These are phyloP conservation scores for Palythoa grandis DNA, from an alignment of 92 coral and sea anemone species.

Conservation along the genomic window DNA sequence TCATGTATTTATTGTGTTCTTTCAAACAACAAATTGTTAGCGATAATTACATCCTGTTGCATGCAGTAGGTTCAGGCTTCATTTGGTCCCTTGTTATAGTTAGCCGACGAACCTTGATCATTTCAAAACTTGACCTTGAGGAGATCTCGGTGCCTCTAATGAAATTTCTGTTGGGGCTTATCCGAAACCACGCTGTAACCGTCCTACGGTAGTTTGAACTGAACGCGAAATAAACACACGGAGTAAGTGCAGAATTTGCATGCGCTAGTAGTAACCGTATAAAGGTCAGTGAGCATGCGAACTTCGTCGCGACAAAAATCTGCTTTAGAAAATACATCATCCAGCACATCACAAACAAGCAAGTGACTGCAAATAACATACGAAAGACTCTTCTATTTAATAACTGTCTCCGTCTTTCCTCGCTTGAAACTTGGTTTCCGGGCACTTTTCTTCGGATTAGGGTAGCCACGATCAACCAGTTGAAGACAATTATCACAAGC, in stretches of 20 bases:
- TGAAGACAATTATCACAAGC: background rate
- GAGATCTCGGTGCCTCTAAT: background rate
- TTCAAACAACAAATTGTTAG: too few relatives aligned
- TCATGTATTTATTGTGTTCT: too few relatives aligned
- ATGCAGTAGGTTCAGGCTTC: too few relatives aligned
- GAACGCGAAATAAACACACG: slow-evolving; percentile 2
- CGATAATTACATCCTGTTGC: too few relatives aligned
- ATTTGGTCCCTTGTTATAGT: too few relatives aligned
- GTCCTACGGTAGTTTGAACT: slow-evolving; percentile 1
- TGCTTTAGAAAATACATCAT: slow-evolving; percentile 22
- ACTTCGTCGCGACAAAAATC: background rate
- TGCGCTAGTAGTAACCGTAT: too few relatives aligned
- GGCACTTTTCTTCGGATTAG: slow-evolving; percentile 9
- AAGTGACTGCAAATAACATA: slow-evolving; percentile 24
- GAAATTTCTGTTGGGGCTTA: background rate
- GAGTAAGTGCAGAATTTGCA: too few relatives aligned
- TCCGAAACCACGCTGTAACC: background rate
- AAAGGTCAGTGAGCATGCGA: background rate
- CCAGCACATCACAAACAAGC: slow-evolving; percentile 30
- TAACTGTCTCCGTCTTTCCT: slow-evolving; percentile 11
- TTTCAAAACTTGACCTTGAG: background rate
- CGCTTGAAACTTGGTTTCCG: background rate
- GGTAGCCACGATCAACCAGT: slow-evolving; percentile 1
- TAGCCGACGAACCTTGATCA: background rate
- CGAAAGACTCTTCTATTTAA: slow-evolving; percentile 30